A percentile compares a stretch with the other conserved stretches of the same genome.
phyloP scores from a whole-genome alignment of 2,113 vertebrate species.

The Salvelinus fontinalis region DNA sequence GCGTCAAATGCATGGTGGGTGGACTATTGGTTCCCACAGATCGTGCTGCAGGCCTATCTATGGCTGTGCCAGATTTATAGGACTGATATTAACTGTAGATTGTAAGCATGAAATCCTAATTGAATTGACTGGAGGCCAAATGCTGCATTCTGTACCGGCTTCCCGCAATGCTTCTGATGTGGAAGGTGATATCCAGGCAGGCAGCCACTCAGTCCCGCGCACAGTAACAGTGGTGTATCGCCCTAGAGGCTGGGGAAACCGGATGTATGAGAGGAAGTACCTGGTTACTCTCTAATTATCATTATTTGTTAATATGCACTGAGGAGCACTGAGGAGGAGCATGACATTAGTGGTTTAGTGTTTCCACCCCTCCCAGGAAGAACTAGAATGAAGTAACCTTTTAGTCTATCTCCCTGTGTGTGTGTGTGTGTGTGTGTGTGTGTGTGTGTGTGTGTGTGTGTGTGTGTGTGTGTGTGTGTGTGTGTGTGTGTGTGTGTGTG shows the following conservation, averaged over 20 bases:
- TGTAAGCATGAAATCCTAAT: constrained; percentile 15
- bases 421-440: constrained; percentile 4
- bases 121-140: constrained; percentile 22
- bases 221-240: not conserved
- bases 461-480: not conserved
- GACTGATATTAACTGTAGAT: constrained; percentile 20
- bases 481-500: not conserved
- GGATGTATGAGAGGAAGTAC: not conserved
- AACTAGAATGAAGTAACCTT: not conserved
- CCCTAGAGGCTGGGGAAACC: not conserved
- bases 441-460: constrained; percentile 10
- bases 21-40: not conserved
- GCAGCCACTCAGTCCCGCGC: not conserved
- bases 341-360: constrained; percentile 54
- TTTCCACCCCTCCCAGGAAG: constrained; percentile 3
- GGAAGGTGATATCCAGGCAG: constrained; percentile 4
- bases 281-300: not conserved
- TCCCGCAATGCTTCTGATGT: constrained; percentile 1
- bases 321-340: constrained; percentile 21
- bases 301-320: not conserved
- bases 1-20: not conserved
- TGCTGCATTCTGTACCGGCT: constrained; percentile 11
- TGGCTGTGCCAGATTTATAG: not conserved
- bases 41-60: not conserved
- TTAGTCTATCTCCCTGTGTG: not conserved